phyloP scores from a whole-genome alignment of 2,888 invertebrate genomes.

The Hirtodrosophila confusa region DNA sequence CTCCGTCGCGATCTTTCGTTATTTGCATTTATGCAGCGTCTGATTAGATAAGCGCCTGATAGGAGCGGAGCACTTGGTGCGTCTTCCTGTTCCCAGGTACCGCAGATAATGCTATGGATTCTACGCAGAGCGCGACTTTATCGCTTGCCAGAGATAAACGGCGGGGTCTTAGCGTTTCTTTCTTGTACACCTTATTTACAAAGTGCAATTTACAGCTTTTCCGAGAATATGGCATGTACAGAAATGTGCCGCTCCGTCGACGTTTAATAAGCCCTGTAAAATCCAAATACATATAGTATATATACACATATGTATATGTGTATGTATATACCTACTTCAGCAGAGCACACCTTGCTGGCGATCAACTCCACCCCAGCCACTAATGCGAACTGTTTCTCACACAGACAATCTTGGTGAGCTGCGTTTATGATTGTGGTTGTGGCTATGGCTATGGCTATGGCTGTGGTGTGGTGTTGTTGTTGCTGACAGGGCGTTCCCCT shows the following conservation, averaged over 20 bases:
- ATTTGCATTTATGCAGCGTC: constrained; percentile 80
- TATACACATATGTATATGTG: constrained; percentile 8
- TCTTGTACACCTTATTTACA: constrained; percentile 60
- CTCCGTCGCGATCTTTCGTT: constrained; percentile 66
- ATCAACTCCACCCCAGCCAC: constrained; percentile 40
- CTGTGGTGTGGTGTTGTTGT: not conserved
- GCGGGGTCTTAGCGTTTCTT: constrained; percentile 65
- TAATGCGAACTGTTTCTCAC: constrained; percentile 49
- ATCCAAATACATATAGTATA: constrained; percentile 3
- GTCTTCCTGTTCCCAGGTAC: constrained; percentile 75
- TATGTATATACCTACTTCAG: constrained; percentile 12
- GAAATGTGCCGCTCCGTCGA: constrained; percentile 54
- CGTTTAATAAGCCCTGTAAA: constrained; percentile 63
- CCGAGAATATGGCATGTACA: constrained; percentile 57
- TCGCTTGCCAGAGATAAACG: constrained; percentile 66
- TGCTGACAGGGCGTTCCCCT: constrained; percentile 44
- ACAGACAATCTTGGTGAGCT: constrained; percentile 20
- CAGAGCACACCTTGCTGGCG: constrained; percentile 46
- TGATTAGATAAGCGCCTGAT: constrained; percentile 79
- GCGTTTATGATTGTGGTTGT: constrained; percentile 15
- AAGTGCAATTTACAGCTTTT: constrained; percentile 75
- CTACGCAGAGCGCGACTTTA: constrained; percentile 59
- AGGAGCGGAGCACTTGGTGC: constrained; percentile 39
- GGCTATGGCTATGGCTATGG: not conserved
- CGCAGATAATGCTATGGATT: constrained; percentile 65